Conservation (phyloP, 2,797 vertebrate species). For the Coregonus suidteri region DNA sequence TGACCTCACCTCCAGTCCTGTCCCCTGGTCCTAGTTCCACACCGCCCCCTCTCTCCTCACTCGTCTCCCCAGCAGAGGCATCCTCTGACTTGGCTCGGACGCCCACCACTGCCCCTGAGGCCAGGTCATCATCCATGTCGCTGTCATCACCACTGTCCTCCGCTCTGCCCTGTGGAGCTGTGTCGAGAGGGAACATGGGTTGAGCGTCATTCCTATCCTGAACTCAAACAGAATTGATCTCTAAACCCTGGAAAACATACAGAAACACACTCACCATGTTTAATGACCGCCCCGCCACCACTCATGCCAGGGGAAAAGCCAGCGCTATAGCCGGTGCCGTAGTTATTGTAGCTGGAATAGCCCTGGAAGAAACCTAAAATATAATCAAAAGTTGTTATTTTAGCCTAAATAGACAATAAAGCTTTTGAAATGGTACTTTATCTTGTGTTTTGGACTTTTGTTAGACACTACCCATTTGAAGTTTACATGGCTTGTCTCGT, state of each 20-base stretch:
- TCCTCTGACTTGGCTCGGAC: neutral
- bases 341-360: conserved; percentile 67
- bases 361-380: conserved; percentile 68
- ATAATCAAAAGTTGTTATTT: conserved; percentile 6
- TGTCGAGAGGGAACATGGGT: neutral
- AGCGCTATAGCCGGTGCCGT: conserved; percentile 60
- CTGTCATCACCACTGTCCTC: conserved; percentile 51
- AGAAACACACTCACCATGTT: conserved; percentile 77
- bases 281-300: conserved; percentile 79
- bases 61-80: neutral
- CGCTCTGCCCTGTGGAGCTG: conserved; percentile 39
- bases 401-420: neutral
- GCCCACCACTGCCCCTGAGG: conserved; percentile 23
- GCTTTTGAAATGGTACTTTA: too few species aligned
- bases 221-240: neutral
- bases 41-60: conserved; percentile 23
- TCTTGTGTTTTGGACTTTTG: neutral
- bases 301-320: conserved; percentile 82
- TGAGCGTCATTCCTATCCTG: neutral
- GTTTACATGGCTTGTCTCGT: neutral
- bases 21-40: conserved; percentile 11
- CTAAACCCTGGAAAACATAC: neutral
- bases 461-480: neutral
- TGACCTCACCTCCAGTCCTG: conserved; percentile 2
- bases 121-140: conserved; percentile 50